Evolutionary conservation across 2,888 invertebrate genomes (phyloP).

Genomic region (Andrena bucephala): DNA sequence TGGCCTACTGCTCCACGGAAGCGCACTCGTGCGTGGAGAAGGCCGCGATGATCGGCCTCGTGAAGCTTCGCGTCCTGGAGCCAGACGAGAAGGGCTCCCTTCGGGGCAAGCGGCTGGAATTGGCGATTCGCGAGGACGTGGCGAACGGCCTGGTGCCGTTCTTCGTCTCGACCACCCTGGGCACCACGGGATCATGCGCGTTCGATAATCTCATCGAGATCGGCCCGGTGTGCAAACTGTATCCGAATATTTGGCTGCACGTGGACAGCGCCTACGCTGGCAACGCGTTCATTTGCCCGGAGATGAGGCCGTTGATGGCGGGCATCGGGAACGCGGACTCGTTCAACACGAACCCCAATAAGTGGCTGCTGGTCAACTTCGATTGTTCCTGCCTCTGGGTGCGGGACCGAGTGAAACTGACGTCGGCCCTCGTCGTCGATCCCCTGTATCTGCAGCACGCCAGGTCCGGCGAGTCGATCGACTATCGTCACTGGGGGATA

Average conservation of each 20-base stretch:
- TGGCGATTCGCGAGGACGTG: slow-evolving; percentile 90
- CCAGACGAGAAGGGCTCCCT: slow-evolving; percentile 90
- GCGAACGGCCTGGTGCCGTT: slow-evolving; percentile 92
- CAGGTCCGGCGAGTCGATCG: slow-evolving; percentile 90
- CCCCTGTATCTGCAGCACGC: slow-evolving; percentile 94
- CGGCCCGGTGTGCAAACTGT: slow-evolving; percentile 89
- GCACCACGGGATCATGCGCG: slow-evolving; percentile 93
- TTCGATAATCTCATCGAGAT: slow-evolving; percentile 93
- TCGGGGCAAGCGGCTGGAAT: slow-evolving; percentile 88
- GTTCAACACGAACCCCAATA: slow-evolving; percentile 95
- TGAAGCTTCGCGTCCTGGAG: slow-evolving; percentile 90
- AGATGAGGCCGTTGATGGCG: slow-evolving; percentile 89
- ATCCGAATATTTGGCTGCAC: slow-evolving; percentile 92
- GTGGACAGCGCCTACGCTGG: slow-evolving; percentile 96
- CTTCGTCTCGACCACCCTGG: slow-evolving; percentile 93
- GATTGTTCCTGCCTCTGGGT: slow-evolving; percentile 96
- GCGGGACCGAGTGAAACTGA: slow-evolving; percentile 90
- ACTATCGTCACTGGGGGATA: slow-evolving; percentile 94
- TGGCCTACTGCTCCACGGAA: slow-evolving; percentile 91
- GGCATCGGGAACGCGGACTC: slow-evolving; percentile 92
- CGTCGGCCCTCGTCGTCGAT: slow-evolving; percentile 94
- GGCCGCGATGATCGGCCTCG: slow-evolving; percentile 91
- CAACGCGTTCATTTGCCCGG: slow-evolving; percentile 94
- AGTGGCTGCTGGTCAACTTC: slow-evolving; percentile 94
- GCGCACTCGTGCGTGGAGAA: slow-evolving; percentile 93